Conservation (phyloP, 92 coral and sea anemone species). For the Desmophyllum pertusum region DNA sequence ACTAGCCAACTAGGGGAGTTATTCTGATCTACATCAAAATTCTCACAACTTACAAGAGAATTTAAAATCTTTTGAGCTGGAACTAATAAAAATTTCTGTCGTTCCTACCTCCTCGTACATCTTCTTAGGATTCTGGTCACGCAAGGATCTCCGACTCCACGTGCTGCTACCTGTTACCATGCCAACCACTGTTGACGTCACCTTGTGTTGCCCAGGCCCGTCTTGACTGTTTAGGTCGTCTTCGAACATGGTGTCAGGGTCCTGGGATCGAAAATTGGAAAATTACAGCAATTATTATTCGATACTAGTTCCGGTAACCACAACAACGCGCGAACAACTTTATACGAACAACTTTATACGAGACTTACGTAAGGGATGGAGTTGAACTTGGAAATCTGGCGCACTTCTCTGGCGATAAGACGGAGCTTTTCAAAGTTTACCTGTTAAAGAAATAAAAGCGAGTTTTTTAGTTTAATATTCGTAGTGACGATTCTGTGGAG, state of each 20-base stretch:
- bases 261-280: slow-evolving; percentile 46
- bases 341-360: neutral
- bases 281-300: neutral
- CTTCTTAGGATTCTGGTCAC: slow-evolving; percentile 88
- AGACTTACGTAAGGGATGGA: slow-evolving; percentile 88
- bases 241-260: slow-evolving; percentile 90
- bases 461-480: neutral
- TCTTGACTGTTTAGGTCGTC: slow-evolving; percentile 75
- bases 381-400: slow-evolving; percentile 89
- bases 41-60: too few species aligned
- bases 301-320: neutral
- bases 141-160: slow-evolving; percentile 83
- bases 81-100: neutral
- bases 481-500: neutral
- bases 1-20: too few species aligned
- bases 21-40: too few species aligned
- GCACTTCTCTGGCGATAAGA: slow-evolving; percentile 93
- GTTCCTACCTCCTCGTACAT: slow-evolving; percentile 94
- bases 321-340: neutral
- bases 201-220: slow-evolving; percentile 80
- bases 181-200: slow-evolving; percentile 90
- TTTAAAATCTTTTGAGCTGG: neutral
- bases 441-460: slow-evolving; percentile 39
- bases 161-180: slow-evolving; percentile 86
- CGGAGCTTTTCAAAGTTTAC: slow-evolving; percentile 98